These are phyloP conservation scores for Natrix natrix DNA, from an alignment of 2,797 vertebrate genomes.

Conservation along the genomic window DNA sequence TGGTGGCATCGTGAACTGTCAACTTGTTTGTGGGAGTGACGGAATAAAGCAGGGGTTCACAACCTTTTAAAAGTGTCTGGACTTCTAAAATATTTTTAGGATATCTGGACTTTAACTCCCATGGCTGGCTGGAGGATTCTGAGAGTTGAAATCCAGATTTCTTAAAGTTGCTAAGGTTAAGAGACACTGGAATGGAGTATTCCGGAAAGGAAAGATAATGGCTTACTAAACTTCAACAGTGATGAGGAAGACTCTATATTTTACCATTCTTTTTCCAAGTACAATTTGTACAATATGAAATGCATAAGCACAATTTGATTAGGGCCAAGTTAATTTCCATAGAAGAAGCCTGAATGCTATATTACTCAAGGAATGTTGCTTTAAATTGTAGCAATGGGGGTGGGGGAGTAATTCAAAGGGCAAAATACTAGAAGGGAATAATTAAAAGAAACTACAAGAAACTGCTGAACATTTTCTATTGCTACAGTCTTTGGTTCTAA, in stretches of 20 bases:
- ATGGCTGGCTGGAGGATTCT: neutral
- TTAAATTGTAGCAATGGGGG: neutral
- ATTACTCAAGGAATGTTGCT: neutral
- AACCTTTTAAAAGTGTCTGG: too few species aligned
- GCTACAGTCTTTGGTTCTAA: slow-evolving; percentile 50
- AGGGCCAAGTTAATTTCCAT: neutral
- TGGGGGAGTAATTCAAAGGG: neutral
- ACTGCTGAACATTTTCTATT: slow-evolving; percentile 43
- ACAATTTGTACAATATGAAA: too few species aligned
- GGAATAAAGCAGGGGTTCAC: neutral
- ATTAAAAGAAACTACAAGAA: slow-evolving; percentile 45
- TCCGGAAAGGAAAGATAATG: neutral
- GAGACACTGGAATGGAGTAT: neutral
- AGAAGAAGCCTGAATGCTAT: neutral
- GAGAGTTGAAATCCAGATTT: neutral
- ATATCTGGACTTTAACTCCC: neutral
- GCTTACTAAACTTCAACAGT: neutral
- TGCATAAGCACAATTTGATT: neutral
- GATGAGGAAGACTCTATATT: neutral
- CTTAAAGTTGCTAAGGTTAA: neutral
- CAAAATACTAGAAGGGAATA: slow-evolving; percentile 38
- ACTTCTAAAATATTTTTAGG: neutral
- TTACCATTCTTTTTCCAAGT: neutral
- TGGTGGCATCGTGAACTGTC: neutral
- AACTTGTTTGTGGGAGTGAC: neutral